Conservation (phyloP, 2,113 vertebrate genomes). For the Forbesichthys papilliferus region DNA sequence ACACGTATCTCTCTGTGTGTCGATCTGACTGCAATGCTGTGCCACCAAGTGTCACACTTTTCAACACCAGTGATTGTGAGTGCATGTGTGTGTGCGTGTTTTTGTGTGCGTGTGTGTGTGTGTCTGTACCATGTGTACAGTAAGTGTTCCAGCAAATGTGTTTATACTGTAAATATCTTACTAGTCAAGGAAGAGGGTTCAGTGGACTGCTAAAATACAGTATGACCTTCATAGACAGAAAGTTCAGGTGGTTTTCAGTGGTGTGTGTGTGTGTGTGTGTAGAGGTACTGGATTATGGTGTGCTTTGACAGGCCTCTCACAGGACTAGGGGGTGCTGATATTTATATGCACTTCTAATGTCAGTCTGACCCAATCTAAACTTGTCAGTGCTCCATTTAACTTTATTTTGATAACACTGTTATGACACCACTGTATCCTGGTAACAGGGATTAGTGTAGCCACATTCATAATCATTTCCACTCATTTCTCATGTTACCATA, state of each 20-base stretch:
- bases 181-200: too few species aligned
- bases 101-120: background rate
- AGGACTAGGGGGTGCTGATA: constrained; percentile 11
- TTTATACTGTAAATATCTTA: too few species aligned
- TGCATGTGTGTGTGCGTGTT: background rate
- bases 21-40: constrained; percentile 8
- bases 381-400: too few species aligned
- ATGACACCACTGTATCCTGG: too few species aligned
- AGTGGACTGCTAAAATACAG: too few species aligned
- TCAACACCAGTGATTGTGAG: constrained; percentile 13
- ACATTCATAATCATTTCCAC: too few species aligned
- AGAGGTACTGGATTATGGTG: background rate
- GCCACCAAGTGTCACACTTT: constrained; percentile 39
- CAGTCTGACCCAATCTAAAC: background rate
- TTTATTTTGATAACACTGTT: too few species aligned
- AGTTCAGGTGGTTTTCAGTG: too few species aligned
- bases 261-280: background rate
- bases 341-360: background rate
- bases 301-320: background rate
- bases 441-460: constrained; percentile 3
- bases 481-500: too few species aligned
- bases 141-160: too few species aligned
- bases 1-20: background rate
- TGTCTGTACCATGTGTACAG: background rate
- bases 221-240: too few species aligned